Conservation (phyloP, 2,888 invertebrate genomes). For the Drosophila ezoana region DNA sequence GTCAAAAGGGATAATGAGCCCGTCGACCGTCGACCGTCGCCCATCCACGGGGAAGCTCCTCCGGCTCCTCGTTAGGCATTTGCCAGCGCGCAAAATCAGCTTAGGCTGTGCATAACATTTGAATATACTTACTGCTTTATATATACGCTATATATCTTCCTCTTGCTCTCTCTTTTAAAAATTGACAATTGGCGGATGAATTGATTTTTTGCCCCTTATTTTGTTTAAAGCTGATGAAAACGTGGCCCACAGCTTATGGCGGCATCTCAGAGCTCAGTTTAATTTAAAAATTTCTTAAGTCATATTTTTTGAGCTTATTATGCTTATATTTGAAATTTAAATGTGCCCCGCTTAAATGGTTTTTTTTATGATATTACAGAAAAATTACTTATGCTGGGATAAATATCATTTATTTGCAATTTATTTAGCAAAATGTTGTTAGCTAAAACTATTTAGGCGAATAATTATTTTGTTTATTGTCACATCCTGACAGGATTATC, state of each 20-base stretch:
- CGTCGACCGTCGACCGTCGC: constrained; percentile 9
- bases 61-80: constrained; percentile 21
- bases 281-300: constrained; percentile 37
- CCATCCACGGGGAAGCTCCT: constrained; percentile 9
- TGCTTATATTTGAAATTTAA: constrained; percentile 45
- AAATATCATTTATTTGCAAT: background rate
- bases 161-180: constrained; percentile 32
- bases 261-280: constrained; percentile 29
- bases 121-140: constrained; percentile 48
- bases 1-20: constrained; percentile 75
- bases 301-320: constrained; percentile 31
- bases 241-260: constrained; percentile 26
- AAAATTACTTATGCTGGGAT: background rate
- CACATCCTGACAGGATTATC: background rate
- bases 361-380: constrained; percentile 16
- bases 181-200: constrained; percentile 55
- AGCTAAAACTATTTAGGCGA: background rate
- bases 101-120: constrained; percentile 75
- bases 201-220: constrained; percentile 22
- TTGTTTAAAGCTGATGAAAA: constrained; percentile 33
- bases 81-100: constrained; percentile 66
- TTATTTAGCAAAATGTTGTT: background rate
- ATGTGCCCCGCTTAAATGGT: constrained; percentile 12
- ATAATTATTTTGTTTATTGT: background rate
- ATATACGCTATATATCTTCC: constrained; percentile 21